phyloP scores from a whole-genome alignment of 2,797 vertebrate genomes.

The Capromys pilorides region DNA sequence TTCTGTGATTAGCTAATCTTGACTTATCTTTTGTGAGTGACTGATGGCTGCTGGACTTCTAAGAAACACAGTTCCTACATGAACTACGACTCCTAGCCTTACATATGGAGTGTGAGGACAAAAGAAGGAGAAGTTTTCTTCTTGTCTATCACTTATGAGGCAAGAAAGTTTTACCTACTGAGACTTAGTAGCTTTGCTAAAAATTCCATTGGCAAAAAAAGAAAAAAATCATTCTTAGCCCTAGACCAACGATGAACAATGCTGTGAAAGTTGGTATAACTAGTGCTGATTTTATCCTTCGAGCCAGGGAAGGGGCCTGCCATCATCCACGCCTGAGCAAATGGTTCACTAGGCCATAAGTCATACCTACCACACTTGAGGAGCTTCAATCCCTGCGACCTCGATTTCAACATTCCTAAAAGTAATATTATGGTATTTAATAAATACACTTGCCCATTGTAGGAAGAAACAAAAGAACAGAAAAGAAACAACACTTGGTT shows the following conservation, averaged over 20 bases:
- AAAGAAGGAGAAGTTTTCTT: background rate
- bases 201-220: conserved; percentile 32
- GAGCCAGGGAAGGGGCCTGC: background rate
- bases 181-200: background rate
- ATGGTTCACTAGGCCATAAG: background rate
- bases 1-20: background rate
- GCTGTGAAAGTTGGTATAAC: background rate
- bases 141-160: background rate
- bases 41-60: background rate
- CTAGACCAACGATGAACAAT: background rate
- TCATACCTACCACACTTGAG: background rate
- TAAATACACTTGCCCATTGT: background rate
- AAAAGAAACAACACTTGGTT: background rate
- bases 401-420: conserved; percentile 11
- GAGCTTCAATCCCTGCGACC: background rate
- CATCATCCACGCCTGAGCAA: background rate
- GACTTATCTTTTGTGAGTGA: background rate
- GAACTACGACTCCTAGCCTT: background rate
- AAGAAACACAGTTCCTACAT: background rate
- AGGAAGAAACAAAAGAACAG: background rate
- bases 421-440: conserved; percentile 49
- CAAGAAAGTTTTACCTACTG: background rate
- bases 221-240: background rate
- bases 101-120: background rate
- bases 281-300: background rate